Conservation (phyloP, 2,113 vertebrate species). For the Sylvietta virens region DNA sequence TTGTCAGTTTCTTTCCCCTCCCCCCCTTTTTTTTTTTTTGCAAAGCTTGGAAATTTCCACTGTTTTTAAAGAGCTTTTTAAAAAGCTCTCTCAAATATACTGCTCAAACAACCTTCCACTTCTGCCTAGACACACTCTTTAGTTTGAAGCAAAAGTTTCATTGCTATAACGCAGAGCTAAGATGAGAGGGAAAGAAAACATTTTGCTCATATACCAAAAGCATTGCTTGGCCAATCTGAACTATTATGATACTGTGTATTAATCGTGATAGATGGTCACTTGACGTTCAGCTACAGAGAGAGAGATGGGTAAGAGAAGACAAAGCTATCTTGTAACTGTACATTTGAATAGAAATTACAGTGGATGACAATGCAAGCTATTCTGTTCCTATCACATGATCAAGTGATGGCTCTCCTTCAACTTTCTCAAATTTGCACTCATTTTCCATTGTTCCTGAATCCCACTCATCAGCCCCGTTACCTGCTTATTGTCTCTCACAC, state of each 20-base stretch:
- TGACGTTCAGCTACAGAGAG: not conserved
- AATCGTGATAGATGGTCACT: not conserved
- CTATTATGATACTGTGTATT: not conserved
- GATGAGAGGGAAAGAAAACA: not conserved
- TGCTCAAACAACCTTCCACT: not conserved
- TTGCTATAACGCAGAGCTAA: not conserved
- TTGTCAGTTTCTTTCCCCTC: no score
- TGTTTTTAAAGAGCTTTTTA: not conserved
- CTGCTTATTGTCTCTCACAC: not conserved
- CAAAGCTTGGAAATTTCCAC: constrained; percentile 66
- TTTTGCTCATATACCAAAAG: not conserved
- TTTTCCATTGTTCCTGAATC: not conserved
- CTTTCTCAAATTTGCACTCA: not conserved
- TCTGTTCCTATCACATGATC: not conserved
- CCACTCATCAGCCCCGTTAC: not conserved
- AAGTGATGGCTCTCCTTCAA: not conserved
- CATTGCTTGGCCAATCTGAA: not conserved
- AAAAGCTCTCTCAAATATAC: not conserved
- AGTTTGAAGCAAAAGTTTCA: not conserved
- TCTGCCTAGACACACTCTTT: not conserved
- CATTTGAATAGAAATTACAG: not conserved
- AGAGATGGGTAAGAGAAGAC: not conserved
- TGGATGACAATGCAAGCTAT: not conserved
- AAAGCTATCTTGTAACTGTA: not conserved
- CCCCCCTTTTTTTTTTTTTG: not conserved